Conservation (phyloP, 2,113 vertebrate genomes). For the Semnopithecus entellus region DNA sequence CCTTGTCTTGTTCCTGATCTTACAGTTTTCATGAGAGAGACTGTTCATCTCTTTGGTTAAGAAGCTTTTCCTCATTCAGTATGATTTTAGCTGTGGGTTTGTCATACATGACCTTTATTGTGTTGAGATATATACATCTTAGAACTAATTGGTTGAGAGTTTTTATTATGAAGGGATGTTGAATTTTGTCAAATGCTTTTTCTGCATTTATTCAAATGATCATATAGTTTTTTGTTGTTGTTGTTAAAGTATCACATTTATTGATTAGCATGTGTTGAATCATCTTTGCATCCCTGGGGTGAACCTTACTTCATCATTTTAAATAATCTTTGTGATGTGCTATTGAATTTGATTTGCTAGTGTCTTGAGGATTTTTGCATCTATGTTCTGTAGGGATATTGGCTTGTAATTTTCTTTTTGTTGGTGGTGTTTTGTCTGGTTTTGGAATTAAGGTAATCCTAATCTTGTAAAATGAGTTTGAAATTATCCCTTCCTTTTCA, state of each 20-base stretch:
- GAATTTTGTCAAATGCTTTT: neutral
- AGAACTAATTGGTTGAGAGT: neutral
- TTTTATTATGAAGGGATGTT: neutral
- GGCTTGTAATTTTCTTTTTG: neutral
- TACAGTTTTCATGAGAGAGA: neutral
- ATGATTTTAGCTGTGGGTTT: neutral
- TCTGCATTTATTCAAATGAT: neutral
- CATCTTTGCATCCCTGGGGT: neutral
- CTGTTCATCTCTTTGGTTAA: too few species aligned
- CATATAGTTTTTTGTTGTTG: neutral
- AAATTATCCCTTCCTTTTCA: neutral
- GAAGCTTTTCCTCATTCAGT: neutral
- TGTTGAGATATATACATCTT: neutral
- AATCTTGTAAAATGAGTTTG: neutral
- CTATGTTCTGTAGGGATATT: neutral
- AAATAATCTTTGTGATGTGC: neutral
- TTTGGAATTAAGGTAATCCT: neutral
- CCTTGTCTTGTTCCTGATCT: neutral
- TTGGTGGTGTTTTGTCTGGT: neutral
- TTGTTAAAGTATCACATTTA: neutral
- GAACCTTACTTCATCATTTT: neutral
- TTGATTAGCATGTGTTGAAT: neutral
- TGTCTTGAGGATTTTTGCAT: too few species aligned
- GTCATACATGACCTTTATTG: neutral
- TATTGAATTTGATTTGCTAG: neutral